phyloP scores from a whole-genome alignment of 2,888 invertebrate species.

The Drosophila tripunctata region DNA sequence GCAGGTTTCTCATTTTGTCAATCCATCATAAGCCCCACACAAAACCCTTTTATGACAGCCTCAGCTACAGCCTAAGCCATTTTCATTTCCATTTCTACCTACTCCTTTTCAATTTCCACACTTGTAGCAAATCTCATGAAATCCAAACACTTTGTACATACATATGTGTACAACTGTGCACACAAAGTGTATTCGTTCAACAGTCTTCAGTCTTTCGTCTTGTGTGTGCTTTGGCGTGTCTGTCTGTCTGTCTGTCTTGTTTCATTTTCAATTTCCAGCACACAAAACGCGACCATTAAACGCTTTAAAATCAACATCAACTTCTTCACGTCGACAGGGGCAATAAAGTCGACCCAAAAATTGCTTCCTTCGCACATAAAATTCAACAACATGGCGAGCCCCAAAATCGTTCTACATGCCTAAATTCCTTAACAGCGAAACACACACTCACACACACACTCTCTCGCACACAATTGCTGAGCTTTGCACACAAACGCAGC shows the following conservation, averaged over 20 bases:
- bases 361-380: conserved; percentile 75
- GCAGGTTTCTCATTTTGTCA: conserved; percentile 36
- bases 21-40: conserved; percentile 52
- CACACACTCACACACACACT: conserved; percentile 19
- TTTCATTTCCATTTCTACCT: conserved; percentile 1
- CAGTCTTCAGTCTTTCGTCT: conserved; percentile 44
- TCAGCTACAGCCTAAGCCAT: conserved; percentile 6
- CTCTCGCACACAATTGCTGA: conserved; percentile 55
- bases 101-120: neutral
- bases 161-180: neutral
- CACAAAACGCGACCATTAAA: conserved; percentile 66
- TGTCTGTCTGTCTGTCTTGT: no score
- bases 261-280: conserved; percentile 68
- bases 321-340: conserved; percentile 62
- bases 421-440: conserved; percentile 51
- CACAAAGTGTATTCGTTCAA: conserved; percentile 10
- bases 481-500: conserved; percentile 65
- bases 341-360: conserved; percentile 78
- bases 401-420: conserved; percentile 59
- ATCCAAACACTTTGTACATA: conserved; percentile 68
- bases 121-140: conserved; percentile 59
- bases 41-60: conserved; percentile 38
- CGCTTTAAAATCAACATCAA: conserved; percentile 76
- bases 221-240: no score
- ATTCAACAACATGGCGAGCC: conserved; percentile 52